Base-by-base conservation (phyloP, 2,113 vertebrate species). In the Nannobrachium achirus region DNA sequence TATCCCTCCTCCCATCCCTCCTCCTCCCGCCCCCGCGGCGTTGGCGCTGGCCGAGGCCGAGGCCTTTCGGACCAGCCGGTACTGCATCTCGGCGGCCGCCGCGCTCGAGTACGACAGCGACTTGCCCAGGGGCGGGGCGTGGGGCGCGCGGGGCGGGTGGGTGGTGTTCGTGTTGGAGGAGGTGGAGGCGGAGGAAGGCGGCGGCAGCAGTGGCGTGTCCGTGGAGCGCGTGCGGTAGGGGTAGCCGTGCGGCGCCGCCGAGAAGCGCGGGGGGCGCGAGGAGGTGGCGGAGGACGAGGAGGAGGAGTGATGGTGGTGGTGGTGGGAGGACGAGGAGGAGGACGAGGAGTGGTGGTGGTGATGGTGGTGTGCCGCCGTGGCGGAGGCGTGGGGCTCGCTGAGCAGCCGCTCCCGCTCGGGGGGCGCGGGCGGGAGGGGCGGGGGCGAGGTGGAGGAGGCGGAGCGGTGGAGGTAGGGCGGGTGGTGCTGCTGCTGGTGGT, bases 41-140 rank as follows among this genome's bases (percentile, higher is more conserved):
- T 90, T 89, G 0, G 78, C 89, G 62, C 88, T 91, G 0, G 89
- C 89, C 15, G 91, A 90, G 0, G 92, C 89, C 0, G 91, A 92
- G 6, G 91, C 88, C 86, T 94, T 92, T 56, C 90, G 87, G 63
- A 93, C 90, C 69, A 93, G 86, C 48, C 90, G 85, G 91, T 93
- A 93, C 88, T 94, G 76, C 93, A 94, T 86, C 67, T 93, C 93
- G 0, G 94, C 89, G 0, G 93, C 93, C 3, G 94, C 80, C 25
- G 92, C 92, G 0, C 96, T 96, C 45, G 96, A 95, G 82, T 98
- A 96, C 15, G 96, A 97, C 56, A 95, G 80, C 0, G 96, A 95
- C 89, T 97, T 95, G 68, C 95, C 95, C 70, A 96, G 75, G 42
- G 95, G 94, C 0, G 94, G 91, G 48, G 92, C 85, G 63, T 92